Evolutionary conservation across 23 tunicate genomes (phyloP).

Genomic region (Ciona savignyi): DNA sequence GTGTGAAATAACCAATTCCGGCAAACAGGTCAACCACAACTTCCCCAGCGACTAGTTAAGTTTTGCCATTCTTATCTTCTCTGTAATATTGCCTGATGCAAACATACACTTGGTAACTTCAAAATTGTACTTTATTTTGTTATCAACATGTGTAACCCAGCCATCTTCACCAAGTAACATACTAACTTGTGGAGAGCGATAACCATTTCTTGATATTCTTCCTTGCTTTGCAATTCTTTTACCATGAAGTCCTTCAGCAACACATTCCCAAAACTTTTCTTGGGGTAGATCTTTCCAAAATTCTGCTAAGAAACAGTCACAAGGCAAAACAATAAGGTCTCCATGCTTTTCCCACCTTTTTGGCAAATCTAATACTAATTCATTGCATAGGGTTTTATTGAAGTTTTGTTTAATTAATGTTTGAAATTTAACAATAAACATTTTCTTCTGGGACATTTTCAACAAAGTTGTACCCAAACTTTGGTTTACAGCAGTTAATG

Average conservation of each 20-base stretch:
- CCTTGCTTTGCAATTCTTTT: conserved; percentile 65
- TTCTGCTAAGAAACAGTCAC: not conserved
- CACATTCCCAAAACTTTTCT: conserved; percentile 28
- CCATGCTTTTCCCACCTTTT: not conserved
- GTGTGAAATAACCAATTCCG: conserved; percentile 90
- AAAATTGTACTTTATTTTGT: conserved; percentile 75
- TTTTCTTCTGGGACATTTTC: not conserved
- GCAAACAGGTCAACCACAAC: conserved; percentile 92
- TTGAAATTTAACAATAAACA: not conserved
- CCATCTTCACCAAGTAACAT: conserved; percentile 45
- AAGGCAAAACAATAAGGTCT: not conserved
- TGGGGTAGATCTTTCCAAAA: not conserved
- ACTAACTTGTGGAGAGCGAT: conserved; percentile 59
- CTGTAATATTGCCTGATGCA: conserved; percentile 90
- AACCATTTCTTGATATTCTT: conserved; percentile 29
- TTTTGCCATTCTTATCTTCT: conserved; percentile 82
- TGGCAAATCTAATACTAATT: not conserved
- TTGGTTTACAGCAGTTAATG: too few species aligned
- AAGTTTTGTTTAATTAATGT: too few species aligned
- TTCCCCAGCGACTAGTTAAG: conserved; percentile 56
- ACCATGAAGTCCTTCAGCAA: conserved; percentile 49
- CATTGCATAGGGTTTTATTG: not conserved
- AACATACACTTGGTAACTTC: conserved; percentile 91
- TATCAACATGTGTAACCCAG: conserved; percentile 69
- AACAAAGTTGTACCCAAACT: too few species aligned